These are phyloP conservation scores for Ruditapes philippinarum DNA, from an alignment of 1,140 invertebrate genomes.

Conservation along the genomic window DNA sequence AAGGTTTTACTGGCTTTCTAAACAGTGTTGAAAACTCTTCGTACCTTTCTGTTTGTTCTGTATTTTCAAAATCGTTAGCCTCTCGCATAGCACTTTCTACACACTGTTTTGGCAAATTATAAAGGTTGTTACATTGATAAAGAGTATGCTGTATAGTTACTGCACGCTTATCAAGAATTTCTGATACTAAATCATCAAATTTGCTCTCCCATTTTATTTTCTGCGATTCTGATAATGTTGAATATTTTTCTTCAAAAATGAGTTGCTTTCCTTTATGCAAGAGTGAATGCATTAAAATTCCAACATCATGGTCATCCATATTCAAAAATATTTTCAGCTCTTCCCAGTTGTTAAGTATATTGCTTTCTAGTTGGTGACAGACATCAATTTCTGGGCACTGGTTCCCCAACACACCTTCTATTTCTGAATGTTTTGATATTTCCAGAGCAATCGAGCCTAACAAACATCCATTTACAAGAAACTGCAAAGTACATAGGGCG, in stretches of 20 bases:
- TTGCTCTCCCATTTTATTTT: not conserved
- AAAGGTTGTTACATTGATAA: not conserved
- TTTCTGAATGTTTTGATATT: not conserved
- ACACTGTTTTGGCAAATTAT: not conserved
- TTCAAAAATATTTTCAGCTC: not conserved
- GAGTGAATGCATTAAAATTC: slow-evolving; percentile 15
- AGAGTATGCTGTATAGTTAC: not conserved
- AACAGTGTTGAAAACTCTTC: slow-evolving; percentile 8
- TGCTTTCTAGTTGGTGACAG: not conserved
- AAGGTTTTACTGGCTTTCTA: not conserved
- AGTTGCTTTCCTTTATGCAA: not conserved
- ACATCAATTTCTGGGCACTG: not conserved
- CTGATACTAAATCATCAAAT: slow-evolving; percentile 14
- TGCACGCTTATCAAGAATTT: not conserved
- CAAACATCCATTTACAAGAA: slow-evolving; percentile 16
- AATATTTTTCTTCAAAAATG: not conserved
- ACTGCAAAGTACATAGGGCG: not conserved
- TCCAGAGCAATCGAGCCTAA: slow-evolving; percentile 21
- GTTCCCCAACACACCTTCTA: not conserved
- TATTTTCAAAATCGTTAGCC: not conserved
- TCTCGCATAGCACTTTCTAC: slow-evolving; percentile 28
- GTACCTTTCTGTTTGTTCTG: not conserved
- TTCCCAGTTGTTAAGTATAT: slow-evolving; percentile 7
- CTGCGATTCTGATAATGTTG: not conserved
- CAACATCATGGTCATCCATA: slow-evolving; percentile 29